A percentile compares a stretch with the other conserved stretches of the same genome.
Evolutionary conservation across 1,140 invertebrate species (phyloP).

Genomic region (Portunus trituberculatus): DNA sequence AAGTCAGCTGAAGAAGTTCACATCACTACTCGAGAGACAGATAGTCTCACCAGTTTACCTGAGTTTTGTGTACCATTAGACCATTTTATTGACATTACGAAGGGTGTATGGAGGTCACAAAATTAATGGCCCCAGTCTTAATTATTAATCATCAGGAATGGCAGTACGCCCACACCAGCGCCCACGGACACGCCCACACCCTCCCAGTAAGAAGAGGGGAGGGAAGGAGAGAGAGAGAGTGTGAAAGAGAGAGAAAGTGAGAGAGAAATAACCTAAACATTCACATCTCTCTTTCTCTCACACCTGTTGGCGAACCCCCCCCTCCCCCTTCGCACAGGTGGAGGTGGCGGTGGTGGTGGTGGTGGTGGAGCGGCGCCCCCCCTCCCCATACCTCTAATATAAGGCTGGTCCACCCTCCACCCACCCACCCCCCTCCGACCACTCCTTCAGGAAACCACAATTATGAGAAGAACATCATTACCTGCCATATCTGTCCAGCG

Average conservation of each 20-base stretch:
- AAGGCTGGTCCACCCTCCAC: background rate
- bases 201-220: background rate
- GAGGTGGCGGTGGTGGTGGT: constrained; percentile 10
- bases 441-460: background rate
- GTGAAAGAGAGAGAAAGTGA: background rate
- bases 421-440: background rate
- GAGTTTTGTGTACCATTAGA: too few species aligned
- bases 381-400: background rate
- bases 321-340: background rate
- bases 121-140: too few species aligned
- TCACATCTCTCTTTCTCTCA: background rate
- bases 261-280: background rate
- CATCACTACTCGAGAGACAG: too few species aligned
- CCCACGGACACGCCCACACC: too few species aligned
- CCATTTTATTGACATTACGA: too few species aligned
- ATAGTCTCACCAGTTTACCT: too few species aligned
- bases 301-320: background rate
- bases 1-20: too few species aligned
- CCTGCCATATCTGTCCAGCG: constrained; percentile 71
- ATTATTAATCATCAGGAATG: too few species aligned
- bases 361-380: background rate
- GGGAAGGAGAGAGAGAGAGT: background rate
- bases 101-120: too few species aligned
- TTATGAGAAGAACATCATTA: constrained; percentile 63
- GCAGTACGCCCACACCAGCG: too few species aligned